These are phyloP conservation scores for Cataglyphis livida DNA, from an alignment of 2,888 invertebrate genomes.

Conservation along the genomic window DNA sequence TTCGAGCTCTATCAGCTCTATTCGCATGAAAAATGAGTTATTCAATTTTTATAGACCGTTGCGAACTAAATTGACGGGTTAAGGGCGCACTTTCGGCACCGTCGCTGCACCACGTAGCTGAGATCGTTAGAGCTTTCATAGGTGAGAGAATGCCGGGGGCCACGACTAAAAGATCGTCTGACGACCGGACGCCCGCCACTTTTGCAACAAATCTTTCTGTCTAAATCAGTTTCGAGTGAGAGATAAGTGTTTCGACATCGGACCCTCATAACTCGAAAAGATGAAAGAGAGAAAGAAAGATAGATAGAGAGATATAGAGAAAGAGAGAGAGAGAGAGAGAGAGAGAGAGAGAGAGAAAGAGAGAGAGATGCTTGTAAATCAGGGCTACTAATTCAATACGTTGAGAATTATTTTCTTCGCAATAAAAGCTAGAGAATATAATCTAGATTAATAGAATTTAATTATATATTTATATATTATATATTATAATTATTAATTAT, in stretches of 20 bases:
- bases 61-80: constrained; percentile 74
- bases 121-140: constrained; percentile 69
- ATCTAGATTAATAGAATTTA: neutral
- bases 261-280: constrained; percentile 45
- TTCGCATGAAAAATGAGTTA: constrained; percentile 55
- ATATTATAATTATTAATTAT: no score
- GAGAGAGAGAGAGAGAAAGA: neutral
- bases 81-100: constrained; percentile 74
- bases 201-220: constrained; percentile 84
- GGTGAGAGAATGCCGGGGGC: constrained; percentile 70
- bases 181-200: constrained; percentile 71
- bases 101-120: constrained; percentile 54
- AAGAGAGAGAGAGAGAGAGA: no score
- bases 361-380: constrained; percentile 16
- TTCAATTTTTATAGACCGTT: constrained; percentile 70
- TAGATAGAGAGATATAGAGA: no score
- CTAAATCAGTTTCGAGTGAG: constrained; percentile 83
- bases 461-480: no score
- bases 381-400: constrained; percentile 31
- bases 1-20: neutral
- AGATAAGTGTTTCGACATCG: constrained; percentile 79
- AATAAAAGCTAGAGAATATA: neutral
- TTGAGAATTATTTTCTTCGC: constrained; percentile 44
- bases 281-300: neutral
- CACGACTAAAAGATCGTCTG: constrained; percentile 56